phyloP scores from a whole-genome alignment of 2,888 invertebrate genomes.

The Notodonta ziczac region DNA sequence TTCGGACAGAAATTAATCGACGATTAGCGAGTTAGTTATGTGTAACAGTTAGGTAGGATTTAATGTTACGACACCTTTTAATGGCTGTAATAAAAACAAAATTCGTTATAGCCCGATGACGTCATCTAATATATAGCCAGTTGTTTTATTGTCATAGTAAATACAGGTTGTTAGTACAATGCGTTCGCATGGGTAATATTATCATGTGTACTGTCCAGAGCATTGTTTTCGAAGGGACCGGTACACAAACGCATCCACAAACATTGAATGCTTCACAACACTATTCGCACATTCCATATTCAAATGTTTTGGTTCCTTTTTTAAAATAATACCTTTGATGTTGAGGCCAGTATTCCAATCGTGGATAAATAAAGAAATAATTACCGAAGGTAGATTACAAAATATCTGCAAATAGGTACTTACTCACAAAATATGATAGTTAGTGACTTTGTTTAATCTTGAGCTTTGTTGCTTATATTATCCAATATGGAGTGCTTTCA shows the following conservation, averaged over 20 bases:
- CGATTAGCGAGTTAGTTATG: neutral
- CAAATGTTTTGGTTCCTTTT: neutral
- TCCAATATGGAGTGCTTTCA: too few species aligned
- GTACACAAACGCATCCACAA: conserved; percentile 20
- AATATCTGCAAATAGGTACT: too few species aligned
- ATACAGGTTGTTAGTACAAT: conserved; percentile 37
- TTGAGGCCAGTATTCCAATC: too few species aligned
- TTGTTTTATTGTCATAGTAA: conserved; percentile 37
- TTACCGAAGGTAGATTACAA: too few species aligned
- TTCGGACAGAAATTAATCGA: neutral
- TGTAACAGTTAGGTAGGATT: neutral
- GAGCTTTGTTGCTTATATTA: too few species aligned
- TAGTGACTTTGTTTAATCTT: too few species aligned
- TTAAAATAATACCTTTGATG: neutral
- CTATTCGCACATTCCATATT: neutral
- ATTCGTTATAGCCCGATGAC: conserved; percentile 45
- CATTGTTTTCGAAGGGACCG: conserved; percentile 43
- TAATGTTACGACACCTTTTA: conserved; percentile 25
- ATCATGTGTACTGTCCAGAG: conserved; percentile 42
- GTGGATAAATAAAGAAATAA: too few species aligned
- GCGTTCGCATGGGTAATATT: conserved; percentile 47
- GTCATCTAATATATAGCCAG: conserved; percentile 33
- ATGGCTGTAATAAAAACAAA: conserved; percentile 24
- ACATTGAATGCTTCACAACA: conserved; percentile 6
- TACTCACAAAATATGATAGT: too few species aligned